These are phyloP conservation scores for Agrypnia vestita DNA, from an alignment of 1,140 invertebrate genomes.

Conservation along the genomic window DNA sequence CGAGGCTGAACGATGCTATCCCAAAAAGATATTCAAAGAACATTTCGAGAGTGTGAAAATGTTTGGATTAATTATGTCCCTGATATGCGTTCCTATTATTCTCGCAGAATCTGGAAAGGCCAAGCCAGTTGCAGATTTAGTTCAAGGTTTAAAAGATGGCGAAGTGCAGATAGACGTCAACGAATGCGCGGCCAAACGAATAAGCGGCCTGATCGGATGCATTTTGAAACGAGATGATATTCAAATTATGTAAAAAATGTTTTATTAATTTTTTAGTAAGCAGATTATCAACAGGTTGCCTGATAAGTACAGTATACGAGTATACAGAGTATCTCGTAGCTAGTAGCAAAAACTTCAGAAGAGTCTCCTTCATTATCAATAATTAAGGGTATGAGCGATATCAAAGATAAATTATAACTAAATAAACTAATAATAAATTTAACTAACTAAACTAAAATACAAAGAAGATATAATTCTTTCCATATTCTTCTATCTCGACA, in stretches of 20 bases:
- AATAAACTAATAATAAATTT: too few species aligned
- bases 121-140: not conserved
- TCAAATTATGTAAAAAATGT: not conserved
- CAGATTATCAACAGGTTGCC: too few species aligned
- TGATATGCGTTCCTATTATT: conserved; percentile 18
- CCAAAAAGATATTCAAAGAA: conserved; percentile 19
- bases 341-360: too few species aligned
- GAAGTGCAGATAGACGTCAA: not conserved
- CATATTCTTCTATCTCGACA: too few species aligned
- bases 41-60: conserved; percentile 35
- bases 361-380: too few species aligned
- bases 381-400: too few species aligned
- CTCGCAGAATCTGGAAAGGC: not conserved
- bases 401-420: too few species aligned
- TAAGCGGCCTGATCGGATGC: not conserved
- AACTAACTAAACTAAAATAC: too few species aligned
- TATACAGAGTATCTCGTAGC: too few species aligned
- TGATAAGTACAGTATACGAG: too few species aligned
- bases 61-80: conserved; percentile 31
- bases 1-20: conserved; percentile 43
- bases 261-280: too few species aligned
- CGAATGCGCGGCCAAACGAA: not conserved
- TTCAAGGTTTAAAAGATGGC: not conserved
- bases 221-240: not conserved
- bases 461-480: too few species aligned